A percentile compares a stretch with the other conserved stretches of the same genome.
These are phyloP conservation scores for Lasiurus cinereus DNA, from an alignment of 2,113 vertebrate species.

Conservation along the genomic window DNA sequence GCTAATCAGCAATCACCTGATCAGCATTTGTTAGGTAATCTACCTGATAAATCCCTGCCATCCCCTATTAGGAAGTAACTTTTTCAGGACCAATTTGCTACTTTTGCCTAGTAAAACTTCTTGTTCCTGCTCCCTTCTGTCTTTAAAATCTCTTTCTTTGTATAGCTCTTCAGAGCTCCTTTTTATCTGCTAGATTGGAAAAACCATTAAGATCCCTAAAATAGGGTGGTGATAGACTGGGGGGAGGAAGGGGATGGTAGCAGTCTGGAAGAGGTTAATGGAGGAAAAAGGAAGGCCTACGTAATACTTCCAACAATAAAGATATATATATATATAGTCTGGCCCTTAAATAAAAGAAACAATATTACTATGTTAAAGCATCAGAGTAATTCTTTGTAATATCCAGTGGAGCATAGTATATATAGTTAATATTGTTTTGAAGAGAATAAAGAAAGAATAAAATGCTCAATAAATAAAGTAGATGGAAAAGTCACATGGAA, in stretches of 20 bases:
- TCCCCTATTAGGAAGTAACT: neutral
- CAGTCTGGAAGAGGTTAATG: too few relatives aligned
- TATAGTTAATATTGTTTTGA: conserved; percentile 11
- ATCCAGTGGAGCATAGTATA: neutral
- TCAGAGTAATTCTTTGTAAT: neutral
- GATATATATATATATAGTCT: too few relatives aligned
- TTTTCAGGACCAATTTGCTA: neutral
- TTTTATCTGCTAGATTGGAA: neutral
- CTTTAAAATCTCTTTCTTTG: neutral
- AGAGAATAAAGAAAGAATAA: conserved; percentile 21
- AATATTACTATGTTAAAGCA: neutral
- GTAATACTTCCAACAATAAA: too few relatives aligned
- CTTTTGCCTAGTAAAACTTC: neutral
- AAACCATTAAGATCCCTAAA: neutral
- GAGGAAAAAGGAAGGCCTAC: too few relatives aligned
- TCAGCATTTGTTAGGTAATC: neutral
- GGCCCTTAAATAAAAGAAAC: too few relatives aligned
- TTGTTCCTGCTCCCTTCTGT: neutral
- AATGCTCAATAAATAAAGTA: conserved; percentile 32
- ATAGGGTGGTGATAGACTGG: too few relatives aligned
- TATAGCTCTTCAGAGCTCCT: neutral
- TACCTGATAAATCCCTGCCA: neutral
- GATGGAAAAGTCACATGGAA: conserved; percentile 9
- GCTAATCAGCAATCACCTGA: neutral
- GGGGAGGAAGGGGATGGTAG: too few relatives aligned